Evolutionary conservation across 1,140 invertebrate species (phyloP).

Genomic region (Aradophagus sp.): DNA sequence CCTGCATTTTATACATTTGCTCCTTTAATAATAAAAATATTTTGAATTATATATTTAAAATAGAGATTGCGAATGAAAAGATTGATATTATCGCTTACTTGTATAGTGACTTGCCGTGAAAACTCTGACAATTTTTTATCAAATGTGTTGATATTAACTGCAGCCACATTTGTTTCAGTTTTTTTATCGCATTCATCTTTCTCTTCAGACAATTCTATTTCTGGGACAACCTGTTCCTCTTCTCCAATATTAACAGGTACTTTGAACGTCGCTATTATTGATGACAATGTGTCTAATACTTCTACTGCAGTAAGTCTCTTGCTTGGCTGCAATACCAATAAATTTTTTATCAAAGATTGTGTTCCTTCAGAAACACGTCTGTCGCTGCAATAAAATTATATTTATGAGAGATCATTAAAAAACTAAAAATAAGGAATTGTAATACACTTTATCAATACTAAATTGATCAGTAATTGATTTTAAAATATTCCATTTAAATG

Average conservation of each 20-base stretch:
- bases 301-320: constrained; percentile 77
- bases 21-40: constrained; percentile 47
- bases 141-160: constrained; percentile 18
- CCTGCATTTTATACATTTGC: constrained; percentile 63
- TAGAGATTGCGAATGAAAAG: not conserved
- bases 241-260: constrained; percentile 59
- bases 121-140: constrained; percentile 35
- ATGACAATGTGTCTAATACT: constrained; percentile 76
- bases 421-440: constrained; percentile 1
- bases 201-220: constrained; percentile 59
- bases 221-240: constrained; percentile 69
- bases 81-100: constrained; percentile 24
- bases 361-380: constrained; percentile 77
- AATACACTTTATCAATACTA: too few species aligned
- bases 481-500: too few species aligned
- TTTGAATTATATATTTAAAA: constrained; percentile 2
- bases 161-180: constrained; percentile 21
- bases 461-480: too few species aligned
- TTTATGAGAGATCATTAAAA: constrained; percentile 3
- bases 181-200: constrained; percentile 57
- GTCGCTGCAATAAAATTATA: constrained; percentile 69
- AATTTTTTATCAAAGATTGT: constrained; percentile 75
- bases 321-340: constrained; percentile 78
- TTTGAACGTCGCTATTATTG: constrained; percentile 75
- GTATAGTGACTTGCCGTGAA: constrained; percentile 39